Conservation (phyloP, 2,797 vertebrate genomes). For the Falco berigora region DNA sequence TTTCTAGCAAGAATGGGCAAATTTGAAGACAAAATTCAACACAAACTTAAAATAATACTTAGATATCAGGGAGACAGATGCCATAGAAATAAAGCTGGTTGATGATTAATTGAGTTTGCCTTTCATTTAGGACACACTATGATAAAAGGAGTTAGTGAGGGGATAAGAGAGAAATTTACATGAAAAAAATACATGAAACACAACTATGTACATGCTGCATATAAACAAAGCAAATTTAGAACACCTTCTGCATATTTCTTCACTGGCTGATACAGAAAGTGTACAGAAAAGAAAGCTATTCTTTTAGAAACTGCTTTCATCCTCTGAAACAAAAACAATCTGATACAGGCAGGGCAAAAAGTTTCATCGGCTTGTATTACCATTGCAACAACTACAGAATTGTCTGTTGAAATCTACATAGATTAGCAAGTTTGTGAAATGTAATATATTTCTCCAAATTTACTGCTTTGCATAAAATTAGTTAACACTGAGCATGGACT, state of each 20-base stretch:
- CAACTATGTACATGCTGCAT: slow-evolving; percentile 19
- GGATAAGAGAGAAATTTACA: slow-evolving; percentile 22
- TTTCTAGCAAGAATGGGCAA: slow-evolving; percentile 7
- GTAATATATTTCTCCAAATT: slow-evolving; percentile 10
- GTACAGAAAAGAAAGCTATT: background rate
- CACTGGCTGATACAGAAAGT: background rate
- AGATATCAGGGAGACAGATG: slow-evolving; percentile 35
- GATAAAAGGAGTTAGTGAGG: slow-evolving; percentile 29
- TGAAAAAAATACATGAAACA: background rate
- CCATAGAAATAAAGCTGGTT: background rate
- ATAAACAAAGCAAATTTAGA: slow-evolving; percentile 37
- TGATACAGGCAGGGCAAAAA: background rate
- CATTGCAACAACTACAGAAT: background rate
- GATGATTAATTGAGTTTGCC: slow-evolving; percentile 49
- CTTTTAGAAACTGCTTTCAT: background rate
- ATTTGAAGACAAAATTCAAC: slow-evolving; percentile 28
- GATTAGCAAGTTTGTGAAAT: background rate
- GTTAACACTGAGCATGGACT: background rate
- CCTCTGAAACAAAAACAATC: background rate
- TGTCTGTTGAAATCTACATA: background rate
- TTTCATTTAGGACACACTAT: slow-evolving; percentile 19
- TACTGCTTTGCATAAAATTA: slow-evolving; percentile 24
- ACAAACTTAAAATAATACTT: slow-evolving; percentile 50
- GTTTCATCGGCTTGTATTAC: background rate
- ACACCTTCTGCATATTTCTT: background rate